A percentile compares a stretch with the other conserved stretches of the same genome.
Evolutionary conservation across 2,888 invertebrate species (phyloP).

Genomic region (Cordilura impudica): DNA sequence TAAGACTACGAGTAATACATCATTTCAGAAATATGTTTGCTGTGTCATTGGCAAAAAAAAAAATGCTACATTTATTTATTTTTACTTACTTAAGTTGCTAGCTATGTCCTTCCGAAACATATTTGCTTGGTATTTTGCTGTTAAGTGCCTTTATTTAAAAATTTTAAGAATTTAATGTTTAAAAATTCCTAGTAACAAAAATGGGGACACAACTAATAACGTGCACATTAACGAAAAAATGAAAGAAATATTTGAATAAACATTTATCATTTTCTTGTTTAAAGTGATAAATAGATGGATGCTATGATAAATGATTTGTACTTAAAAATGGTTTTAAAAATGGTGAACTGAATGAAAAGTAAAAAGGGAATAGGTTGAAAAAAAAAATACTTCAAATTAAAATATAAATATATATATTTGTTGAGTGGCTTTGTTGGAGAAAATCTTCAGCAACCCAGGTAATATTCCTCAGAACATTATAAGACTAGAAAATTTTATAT

Average conservation of each 20-base stretch:
- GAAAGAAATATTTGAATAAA: not conserved
- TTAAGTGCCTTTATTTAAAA: not conserved
- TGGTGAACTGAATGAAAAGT: not conserved
- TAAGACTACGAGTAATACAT: conserved; percentile 27
- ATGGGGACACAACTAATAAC: not conserved
- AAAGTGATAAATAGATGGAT: conserved; percentile 4
- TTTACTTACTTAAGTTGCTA: not conserved
- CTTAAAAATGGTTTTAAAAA: too few species aligned
- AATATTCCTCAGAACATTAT: too few species aligned
- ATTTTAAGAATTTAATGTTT: not conserved
- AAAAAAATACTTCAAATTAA: not conserved
- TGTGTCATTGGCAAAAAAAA: conserved; percentile 28
- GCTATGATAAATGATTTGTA: conserved; percentile 21
- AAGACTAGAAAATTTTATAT: too few species aligned
- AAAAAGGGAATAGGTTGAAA: not conserved
- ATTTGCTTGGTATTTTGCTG: not conserved
- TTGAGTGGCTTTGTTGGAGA: too few species aligned
- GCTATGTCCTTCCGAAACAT: not conserved
- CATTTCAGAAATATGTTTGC: conserved; percentile 14
- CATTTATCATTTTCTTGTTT: not conserved
- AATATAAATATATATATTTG: not conserved
- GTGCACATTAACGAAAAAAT: too few species aligned
- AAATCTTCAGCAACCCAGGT: too few species aligned
- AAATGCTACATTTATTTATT: conserved; percentile 18
- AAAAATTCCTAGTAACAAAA: not conserved